Evolutionary conservation across 2,888 invertebrate species (phyloP).

Genomic region (Resseliella maxima): DNA sequence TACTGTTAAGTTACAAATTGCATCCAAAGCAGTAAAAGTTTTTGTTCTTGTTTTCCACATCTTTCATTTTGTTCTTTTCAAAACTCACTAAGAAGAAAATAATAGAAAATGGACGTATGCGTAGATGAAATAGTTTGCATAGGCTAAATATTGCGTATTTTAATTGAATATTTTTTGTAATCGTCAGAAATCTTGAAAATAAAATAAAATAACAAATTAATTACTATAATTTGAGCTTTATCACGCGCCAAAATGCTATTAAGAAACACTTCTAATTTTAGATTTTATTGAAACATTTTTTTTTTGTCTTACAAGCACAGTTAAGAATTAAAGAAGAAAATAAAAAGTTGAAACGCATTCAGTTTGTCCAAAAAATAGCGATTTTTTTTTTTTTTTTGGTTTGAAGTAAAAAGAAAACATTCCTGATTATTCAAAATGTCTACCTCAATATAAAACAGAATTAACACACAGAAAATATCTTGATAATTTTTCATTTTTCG

Average conservation of each 20-base stretch:
- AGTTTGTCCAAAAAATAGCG: constrained; percentile 1
- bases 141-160: background rate
- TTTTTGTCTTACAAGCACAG: background rate
- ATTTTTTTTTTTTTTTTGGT: background rate
- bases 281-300: background rate
- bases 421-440: constrained; percentile 53
- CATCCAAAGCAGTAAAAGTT: background rate
- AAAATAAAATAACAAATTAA: background rate
- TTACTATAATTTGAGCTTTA: background rate
- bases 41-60: background rate
- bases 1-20: background rate
- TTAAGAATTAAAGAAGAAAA: background rate
- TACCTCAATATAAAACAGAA: constrained; percentile 37
- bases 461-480: background rate
- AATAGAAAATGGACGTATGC: background rate
- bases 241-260: constrained; percentile 1
- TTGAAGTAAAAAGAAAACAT: background rate
- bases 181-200: background rate
- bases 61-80: background rate
- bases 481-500: constrained; percentile 10
- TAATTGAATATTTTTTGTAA: background rate
- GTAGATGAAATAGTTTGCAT: background rate
- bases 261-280: too few species aligned
- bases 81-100: background rate
- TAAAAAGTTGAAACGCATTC: constrained; percentile 15